A percentile compares a stretch with the other conserved stretches of the same genome.
Conservation (phyloP, 2,113 vertebrate genomes). For the Myiozetetes cayanensis region DNA sequence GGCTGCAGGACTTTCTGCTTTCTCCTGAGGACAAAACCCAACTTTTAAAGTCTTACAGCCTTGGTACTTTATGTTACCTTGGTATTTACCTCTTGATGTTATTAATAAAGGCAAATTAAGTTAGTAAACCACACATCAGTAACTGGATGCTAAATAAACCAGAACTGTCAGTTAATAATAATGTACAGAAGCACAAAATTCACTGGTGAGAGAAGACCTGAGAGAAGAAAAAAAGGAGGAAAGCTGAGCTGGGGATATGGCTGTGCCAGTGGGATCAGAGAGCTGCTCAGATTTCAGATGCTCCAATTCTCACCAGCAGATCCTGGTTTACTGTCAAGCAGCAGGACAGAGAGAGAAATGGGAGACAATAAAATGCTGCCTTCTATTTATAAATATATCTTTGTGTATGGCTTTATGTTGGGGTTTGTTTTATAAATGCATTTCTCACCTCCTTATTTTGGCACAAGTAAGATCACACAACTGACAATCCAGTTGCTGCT, state of each 20-base stretch:
- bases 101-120: not conserved
- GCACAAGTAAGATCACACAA: not conserved
- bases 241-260: not conserved
- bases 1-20: not conserved
- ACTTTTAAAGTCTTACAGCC: not conserved
- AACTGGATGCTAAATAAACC: not conserved
- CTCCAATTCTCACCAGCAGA: not conserved
- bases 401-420: not conserved
- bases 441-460: not conserved
- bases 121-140: not conserved
- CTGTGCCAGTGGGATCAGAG: not conserved
- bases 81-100: not conserved
- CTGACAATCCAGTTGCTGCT: not conserved
- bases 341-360: constrained; percentile 33
- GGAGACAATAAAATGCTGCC: not conserved
- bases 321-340: constrained; percentile 37
- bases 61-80: accelerated
- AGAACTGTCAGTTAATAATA: not conserved
- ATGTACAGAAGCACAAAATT: not conserved
- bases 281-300: not conserved
- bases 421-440: not conserved
- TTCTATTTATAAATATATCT: constrained; percentile 3
- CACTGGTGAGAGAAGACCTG: not conserved
- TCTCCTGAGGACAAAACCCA: not conserved
- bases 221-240: not conserved